Evolutionary conservation across 2,888 invertebrate genomes (phyloP), one percentile per base, ranked within the genome.

Genomic region (Ganaspis brasiliensis): DNA sequence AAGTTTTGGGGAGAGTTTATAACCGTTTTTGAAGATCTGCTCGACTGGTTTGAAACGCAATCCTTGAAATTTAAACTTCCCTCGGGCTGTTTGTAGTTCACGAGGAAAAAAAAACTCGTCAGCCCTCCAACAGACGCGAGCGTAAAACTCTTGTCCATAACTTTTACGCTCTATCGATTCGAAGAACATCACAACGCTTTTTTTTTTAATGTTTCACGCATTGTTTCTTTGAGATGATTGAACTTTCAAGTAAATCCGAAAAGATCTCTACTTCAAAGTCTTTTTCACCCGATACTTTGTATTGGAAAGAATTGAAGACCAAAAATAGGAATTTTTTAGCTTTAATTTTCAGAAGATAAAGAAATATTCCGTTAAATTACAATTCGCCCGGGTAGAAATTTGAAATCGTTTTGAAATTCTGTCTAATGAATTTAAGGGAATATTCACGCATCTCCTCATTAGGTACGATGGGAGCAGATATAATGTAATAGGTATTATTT

Each of bases 11-110:
- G 40, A 21, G 40, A 67, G 40, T 67, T 67, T 67, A 67, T 67
- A 67, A 67, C 63, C 63, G 63, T 67, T 67, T 67, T 67, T 67
- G 63, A 67, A 67, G 63, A 45, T 67, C 24, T 40, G 40, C 45
- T 67, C n/a, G 40, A 67, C 63, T 67, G 63, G 63, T 67, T 45
- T 67, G 63, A 14, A 40, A 67, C n/a, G 63, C 21, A 14, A 67
- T 67, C 40, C 63, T 67, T 45, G 45, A 45, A 67, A 67, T 67
- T 24, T 24, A 67, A 67, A 67, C 63, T 67, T 40, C 63, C 63
- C 40, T 24, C 24, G 24, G 63, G 63, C 40, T 63, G 40, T 40
- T 63, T 63, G 9, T 19, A 40, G 63, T 45, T 67, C 63, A 45
- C 19, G 45, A 45, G 37, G 45, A 14, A 40, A 21, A 63, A 40